A percentile compares a stretch with the other conserved stretches of the same genome.
phyloP scores from a whole-genome alignment of 2,797 vertebrate species.

The Gobio occitaniae region DNA sequence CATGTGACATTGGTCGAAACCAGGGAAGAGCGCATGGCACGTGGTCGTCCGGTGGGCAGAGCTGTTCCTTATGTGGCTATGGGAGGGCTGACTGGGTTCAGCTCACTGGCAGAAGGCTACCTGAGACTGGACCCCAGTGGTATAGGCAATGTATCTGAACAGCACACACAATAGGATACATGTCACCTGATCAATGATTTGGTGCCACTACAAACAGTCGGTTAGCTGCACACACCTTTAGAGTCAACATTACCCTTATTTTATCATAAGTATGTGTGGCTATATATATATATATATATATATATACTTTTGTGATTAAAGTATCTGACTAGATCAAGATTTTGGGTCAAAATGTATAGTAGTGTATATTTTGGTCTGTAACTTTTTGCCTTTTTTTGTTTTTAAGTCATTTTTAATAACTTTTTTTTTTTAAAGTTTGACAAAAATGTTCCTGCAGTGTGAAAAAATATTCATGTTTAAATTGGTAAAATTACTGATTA shows the following conservation, averaged over 20 bases:
- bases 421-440: not conserved
- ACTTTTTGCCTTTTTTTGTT: not conserved
- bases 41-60: constrained; percentile 82
- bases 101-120: constrained; percentile 88
- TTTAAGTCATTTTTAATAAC: not conserved
- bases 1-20: constrained; percentile 91
- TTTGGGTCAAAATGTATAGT: not conserved
- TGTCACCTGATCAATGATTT: not conserved
- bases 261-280: too few relatives aligned
- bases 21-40: constrained; percentile 81
- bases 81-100: constrained; percentile 92
- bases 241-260: not conserved
- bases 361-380: not conserved
- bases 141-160: constrained; percentile 70
- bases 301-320: too few relatives aligned
- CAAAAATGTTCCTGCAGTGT: not conserved
- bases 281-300: too few relatives aligned
- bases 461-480: not conserved
- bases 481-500: not conserved
- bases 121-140: constrained; percentile 81
- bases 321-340: not conserved
- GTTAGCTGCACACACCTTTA: not conserved
- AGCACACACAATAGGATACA: not conserved
- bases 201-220: not conserved
- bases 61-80: constrained; percentile 89